These are phyloP conservation scores for Calidris pygmaea DNA, from an alignment of 2,113 vertebrate species.

Conservation along the genomic window DNA sequence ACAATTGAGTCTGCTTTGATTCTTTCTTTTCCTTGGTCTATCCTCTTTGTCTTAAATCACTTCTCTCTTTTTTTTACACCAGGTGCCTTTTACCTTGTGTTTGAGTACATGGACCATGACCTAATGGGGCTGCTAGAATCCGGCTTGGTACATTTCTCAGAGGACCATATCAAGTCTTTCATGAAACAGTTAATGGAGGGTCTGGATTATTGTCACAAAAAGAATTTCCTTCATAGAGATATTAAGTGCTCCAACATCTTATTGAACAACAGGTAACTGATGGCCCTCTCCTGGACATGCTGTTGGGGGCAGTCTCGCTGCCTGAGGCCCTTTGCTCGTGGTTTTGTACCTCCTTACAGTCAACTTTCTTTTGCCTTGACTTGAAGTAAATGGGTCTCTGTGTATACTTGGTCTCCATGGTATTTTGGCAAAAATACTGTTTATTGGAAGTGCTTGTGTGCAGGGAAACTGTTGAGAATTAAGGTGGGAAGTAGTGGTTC, in stretches of 20 bases:
- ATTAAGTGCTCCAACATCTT: slow-evolving; percentile 99
- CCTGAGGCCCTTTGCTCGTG: neutral
- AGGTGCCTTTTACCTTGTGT: slow-evolving; percentile 98
- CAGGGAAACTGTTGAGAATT: neutral
- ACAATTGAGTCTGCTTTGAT: neutral
- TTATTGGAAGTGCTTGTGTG: neutral
- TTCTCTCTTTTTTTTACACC: neutral
- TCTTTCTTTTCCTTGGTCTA: neutral
- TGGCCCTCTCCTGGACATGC: neutral
- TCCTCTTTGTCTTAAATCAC: neutral
- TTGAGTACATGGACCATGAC: slow-evolving; percentile 99
- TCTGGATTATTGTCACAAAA: slow-evolving; percentile 98
- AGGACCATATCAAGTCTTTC: slow-evolving; percentile 96
- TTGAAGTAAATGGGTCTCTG: neutral
- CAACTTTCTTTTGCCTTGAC: neutral
- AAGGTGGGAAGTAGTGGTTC: neutral
- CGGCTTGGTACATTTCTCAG: slow-evolving; percentile 96
- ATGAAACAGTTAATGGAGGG: slow-evolving; percentile 99
- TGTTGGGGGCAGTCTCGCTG: too few species aligned
- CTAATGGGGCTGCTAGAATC: slow-evolving; percentile 98
- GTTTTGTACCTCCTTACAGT: neutral
- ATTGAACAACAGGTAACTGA: slow-evolving; percentile 90
- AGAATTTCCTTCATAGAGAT: slow-evolving; percentile 97
- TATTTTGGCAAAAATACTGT: neutral
- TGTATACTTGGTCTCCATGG: neutral